phyloP scores from a whole-genome alignment of 2,113 vertebrate species.

The Cyprinodon tularosa region DNA sequence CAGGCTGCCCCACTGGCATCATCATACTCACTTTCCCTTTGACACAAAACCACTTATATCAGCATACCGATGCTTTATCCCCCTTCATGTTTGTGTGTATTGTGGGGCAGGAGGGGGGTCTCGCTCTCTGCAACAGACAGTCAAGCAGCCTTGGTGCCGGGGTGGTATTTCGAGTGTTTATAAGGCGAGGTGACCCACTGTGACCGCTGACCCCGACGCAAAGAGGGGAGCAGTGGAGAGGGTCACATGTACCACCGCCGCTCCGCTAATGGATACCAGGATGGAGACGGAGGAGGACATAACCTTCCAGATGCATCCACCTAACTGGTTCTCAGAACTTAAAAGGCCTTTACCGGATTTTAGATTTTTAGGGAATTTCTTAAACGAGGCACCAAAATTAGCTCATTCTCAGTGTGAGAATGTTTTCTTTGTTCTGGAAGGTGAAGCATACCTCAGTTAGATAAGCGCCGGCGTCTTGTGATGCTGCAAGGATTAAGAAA shows the following conservation, averaged over 20 bases:
- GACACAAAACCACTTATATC: conserved; percentile 15
- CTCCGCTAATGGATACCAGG: conserved; percentile 59
- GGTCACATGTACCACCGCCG: conserved; percentile 41
- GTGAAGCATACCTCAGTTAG: too few species aligned
- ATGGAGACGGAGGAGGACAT: conserved; percentile 11
- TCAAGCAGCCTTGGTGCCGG: conserved; percentile 41
- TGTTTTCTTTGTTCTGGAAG: not conserved
- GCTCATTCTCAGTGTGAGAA: not conserved
- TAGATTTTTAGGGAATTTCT: not conserved
- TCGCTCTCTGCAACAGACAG: conserved; percentile 40
- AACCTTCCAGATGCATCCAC: conserved; percentile 32
- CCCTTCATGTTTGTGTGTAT: conserved; percentile 14
- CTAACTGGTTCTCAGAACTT: not conserved
- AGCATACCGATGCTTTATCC: conserved; percentile 39
- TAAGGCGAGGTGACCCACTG: conserved; percentile 68
- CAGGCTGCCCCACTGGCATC: not conserved
- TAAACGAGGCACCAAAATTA: not conserved
- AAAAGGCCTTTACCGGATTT: not conserved
- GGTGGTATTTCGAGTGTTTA: conserved; percentile 72
- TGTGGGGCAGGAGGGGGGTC: conserved; percentile 14
- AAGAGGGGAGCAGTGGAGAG: conserved; percentile 12
- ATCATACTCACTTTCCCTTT: conserved; percentile 41
- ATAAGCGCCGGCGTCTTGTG: too few species aligned
- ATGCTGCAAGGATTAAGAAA: not conserved
- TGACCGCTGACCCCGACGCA: conserved; percentile 66